Conservation (phyloP, 2,888 invertebrate genomes). For the Euplagia quadripunctaria region DNA sequence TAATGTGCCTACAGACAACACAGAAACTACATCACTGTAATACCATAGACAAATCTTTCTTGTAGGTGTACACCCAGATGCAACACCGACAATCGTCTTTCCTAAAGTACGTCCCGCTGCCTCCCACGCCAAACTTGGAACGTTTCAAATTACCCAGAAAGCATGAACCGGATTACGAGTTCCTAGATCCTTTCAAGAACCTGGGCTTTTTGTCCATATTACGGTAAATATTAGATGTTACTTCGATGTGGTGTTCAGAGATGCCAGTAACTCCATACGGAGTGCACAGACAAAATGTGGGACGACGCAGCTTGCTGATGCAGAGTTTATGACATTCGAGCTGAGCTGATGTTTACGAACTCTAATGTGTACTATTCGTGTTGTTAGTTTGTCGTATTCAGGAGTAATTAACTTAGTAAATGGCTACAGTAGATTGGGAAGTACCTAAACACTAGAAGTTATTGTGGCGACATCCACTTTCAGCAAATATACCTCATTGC, state of each 20-base stretch:
- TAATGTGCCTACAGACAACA: too few species aligned
- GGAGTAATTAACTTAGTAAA: neutral
- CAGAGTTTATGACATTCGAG: neutral
- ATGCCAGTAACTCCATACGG: too few species aligned
- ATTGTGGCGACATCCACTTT: neutral
- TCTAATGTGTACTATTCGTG: neutral
- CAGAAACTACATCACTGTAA: neutral
- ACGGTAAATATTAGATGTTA: constrained; percentile 54
- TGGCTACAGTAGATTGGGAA: neutral
- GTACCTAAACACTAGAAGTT: neutral
- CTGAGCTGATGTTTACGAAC: neutral
- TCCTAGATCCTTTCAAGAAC: constrained; percentile 68
- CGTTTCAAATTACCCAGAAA: constrained; percentile 70
- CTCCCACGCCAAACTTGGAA: constrained; percentile 62
- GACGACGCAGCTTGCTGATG: neutral
- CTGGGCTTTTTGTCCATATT: constrained; percentile 73
- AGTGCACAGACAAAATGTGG: too few species aligned
- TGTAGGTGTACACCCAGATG: constrained; percentile 65
- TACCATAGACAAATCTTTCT: neutral
- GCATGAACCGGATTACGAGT: constrained; percentile 68
- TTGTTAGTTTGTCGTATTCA: too few species aligned
- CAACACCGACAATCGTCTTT: constrained; percentile 60
- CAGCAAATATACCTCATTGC: neutral
- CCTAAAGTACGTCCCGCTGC: constrained; percentile 58
- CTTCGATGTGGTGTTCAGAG: too few species aligned